phyloP scores from a whole-genome alignment of 1,140 invertebrate genomes.

The Halictus rubicundus region DNA sequence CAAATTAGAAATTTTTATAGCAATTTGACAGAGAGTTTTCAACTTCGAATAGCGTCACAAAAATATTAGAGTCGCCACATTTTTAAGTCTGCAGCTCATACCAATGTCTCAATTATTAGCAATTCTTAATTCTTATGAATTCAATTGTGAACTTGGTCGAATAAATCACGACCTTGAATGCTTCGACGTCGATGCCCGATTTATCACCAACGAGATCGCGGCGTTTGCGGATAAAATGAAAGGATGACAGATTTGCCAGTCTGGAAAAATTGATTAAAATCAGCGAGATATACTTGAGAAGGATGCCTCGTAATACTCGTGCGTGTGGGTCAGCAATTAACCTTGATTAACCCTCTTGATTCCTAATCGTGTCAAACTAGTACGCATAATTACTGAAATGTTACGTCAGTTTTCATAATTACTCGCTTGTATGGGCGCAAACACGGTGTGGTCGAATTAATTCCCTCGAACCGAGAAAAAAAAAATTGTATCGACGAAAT shows the following conservation, averaged over 20 bases:
- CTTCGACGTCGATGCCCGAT: not conserved
- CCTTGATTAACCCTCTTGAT: conserved; percentile 52
- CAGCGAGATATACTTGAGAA: conserved; percentile 29
- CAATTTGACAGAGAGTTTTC: too few relatives aligned
- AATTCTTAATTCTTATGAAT: too few relatives aligned
- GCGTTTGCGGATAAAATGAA: not conserved
- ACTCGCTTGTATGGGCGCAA: not conserved
- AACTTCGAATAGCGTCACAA: too few relatives aligned
- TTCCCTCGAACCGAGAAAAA: not conserved
- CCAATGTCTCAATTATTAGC: too few relatives aligned
- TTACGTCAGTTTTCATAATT: conserved; percentile 15
- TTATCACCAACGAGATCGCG: too few relatives aligned
- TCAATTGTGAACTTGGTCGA: too few relatives aligned
- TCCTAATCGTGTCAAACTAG: conserved; percentile 39
- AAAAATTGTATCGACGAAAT: not conserved
- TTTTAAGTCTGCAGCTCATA: too few relatives aligned
- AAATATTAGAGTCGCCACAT: too few relatives aligned
- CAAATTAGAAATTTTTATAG: too few relatives aligned
- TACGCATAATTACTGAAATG: conserved; percentile 34
- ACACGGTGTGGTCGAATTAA: not conserved
- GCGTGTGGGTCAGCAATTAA: conserved; percentile 55
- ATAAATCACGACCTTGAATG: too few relatives aligned
- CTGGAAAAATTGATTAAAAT: conserved; percentile 22
- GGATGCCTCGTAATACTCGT: conserved; percentile 17
- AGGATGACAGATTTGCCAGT: not conserved